Base-by-base conservation (phyloP, 2,113 vertebrate genomes). In the Nibea coibor region DNA sequence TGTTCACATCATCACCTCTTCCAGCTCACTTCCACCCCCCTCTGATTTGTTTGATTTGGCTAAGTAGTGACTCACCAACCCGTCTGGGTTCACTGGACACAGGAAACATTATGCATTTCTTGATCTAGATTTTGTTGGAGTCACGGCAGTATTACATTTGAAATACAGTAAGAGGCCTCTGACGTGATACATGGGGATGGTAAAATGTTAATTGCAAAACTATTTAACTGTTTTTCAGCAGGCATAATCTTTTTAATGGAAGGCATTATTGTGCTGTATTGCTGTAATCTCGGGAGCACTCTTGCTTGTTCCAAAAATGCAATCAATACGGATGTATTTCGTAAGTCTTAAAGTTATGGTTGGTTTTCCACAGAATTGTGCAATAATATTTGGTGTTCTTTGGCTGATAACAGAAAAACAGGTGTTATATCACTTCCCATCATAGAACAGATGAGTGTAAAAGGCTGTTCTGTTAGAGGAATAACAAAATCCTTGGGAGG, bases 51-150 rank as follows among this genome's bases (percentile, higher is more conserved):
- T 82, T 74, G 53, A 72, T 82, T 89, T 71, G 50, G 26, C 56
- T 53, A 56, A 75, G 72, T 28, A 53, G 43, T 84, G 73, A 87
- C 66, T 90, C 87, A 90, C 28, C 53, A 83, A 51, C 59, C 15
- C 35, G 17, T 69, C 74, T 56, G 61, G 26, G 19, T 78, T 77
- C 50, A 69, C 45, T 76, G 35, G 54, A 72, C 54, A 72, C 53
- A 80, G 35, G 63, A 82, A 61, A 62, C 42, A 72, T 58, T 16
- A 26, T 1, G 24, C 2, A 10, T 65, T n/a, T 72, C 8, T 35
- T 51, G 5, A 54, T 64, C 43, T 56, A 50, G 15, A 68, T 45
- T 24, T 19, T 24, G 50, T 5, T 51, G n/a, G 9, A 26, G 16
- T 35, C 31, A 73, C 9, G 5, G 10, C 65, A 58, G 10, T 35